Conservation (phyloP, 92 coral and sea anemone genomes). For the Palythoa caribaeorum region DNA sequence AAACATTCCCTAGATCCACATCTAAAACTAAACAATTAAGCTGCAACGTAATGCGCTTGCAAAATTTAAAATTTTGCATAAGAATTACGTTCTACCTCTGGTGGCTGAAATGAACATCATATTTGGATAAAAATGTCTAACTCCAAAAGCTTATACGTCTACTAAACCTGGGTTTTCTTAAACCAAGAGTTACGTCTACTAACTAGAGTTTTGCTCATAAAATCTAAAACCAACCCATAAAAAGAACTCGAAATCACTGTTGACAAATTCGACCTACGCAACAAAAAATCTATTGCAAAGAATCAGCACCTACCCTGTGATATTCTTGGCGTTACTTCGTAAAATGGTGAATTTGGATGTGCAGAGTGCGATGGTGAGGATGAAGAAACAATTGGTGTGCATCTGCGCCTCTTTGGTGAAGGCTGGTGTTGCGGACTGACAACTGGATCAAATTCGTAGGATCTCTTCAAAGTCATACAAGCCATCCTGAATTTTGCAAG, state of each 20-base stretch:
- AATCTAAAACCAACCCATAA: no score
- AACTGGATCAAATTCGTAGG: conserved; percentile 97
- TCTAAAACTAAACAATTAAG: neutral
- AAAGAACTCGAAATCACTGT: neutral
- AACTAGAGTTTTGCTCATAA: neutral
- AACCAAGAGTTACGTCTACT: neutral
- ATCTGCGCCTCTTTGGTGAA: conserved; percentile 94
- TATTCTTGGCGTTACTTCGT: conserved; percentile 90
- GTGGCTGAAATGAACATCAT: neutral
- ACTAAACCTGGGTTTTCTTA: neutral
- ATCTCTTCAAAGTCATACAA: conserved; percentile 99
- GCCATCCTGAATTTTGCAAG: conserved; percentile 68
- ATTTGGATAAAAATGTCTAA: neutral
- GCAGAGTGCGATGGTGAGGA: conserved; percentile 76
- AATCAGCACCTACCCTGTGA: conserved; percentile 81
- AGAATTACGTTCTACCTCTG: neutral
- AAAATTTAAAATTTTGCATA: neutral
- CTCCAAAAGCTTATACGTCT: neutral
- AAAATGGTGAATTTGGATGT: conserved; percentile 85
- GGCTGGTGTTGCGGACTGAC: conserved; percentile 99
- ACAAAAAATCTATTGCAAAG: conserved; percentile 1
- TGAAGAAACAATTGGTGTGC: conserved; percentile 76
- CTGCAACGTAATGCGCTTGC: neutral
- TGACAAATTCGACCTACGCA: conserved; percentile 34
- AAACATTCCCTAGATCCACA: neutral